These are phyloP conservation scores for Sebastolobus altivelis DNA, from an alignment of 2,797 vertebrate species.

Conservation along the genomic window DNA sequence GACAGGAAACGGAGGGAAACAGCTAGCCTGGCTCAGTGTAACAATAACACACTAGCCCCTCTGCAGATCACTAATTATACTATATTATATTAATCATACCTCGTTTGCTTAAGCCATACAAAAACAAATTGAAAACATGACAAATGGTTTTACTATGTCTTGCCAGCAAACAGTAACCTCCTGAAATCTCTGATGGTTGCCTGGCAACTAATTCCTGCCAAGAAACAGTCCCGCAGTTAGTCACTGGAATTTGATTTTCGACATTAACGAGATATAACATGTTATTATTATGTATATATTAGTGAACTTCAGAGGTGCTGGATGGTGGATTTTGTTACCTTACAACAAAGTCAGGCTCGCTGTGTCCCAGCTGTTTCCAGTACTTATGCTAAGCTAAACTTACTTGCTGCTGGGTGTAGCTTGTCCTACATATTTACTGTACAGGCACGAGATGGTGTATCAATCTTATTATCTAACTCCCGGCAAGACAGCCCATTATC, in stretches of 20 bases:
- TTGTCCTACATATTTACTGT: neutral
- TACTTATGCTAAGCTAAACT: neutral
- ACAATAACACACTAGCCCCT: neutral
- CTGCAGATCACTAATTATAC: neutral
- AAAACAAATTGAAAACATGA: neutral
- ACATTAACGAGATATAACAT: neutral
- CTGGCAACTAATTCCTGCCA: slow-evolving; percentile 1
- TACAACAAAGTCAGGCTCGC: neutral
- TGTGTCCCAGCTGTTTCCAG: neutral
- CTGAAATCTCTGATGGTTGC: neutral
- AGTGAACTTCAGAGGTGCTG: neutral
- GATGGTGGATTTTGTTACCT: neutral
- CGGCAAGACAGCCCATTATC: neutral
- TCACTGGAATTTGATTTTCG: neutral
- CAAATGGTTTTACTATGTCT: neutral
- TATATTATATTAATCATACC: neutral
- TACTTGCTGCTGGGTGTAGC: neutral
- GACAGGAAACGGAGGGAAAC: neutral
- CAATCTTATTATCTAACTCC: neutral
- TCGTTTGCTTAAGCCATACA: neutral
- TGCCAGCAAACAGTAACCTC: neutral
- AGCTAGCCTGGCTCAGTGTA: neutral
- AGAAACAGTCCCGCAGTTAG: neutral
- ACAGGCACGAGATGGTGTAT: neutral
- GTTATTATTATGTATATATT: neutral